Percentiles rank a stretch among this genome's conserved stretches.
phyloP scores from a whole-genome alignment of 2,113 vertebrate genomes.

The Pachypanchax playfairii region DNA sequence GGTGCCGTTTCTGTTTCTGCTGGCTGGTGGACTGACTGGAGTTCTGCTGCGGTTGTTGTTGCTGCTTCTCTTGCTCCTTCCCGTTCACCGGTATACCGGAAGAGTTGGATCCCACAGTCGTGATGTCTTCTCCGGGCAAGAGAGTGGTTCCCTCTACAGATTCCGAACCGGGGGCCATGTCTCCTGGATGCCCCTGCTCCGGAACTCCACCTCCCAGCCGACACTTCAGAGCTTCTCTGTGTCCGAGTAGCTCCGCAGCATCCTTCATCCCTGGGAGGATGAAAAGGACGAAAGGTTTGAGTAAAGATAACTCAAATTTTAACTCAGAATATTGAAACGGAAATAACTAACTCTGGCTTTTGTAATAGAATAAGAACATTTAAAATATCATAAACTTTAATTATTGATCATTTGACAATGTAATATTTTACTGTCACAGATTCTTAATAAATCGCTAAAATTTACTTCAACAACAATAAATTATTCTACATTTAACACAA shows the following conservation, averaged over 20 bases:
- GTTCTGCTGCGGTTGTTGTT: slow-evolving; percentile 82
- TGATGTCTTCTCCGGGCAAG: slow-evolving; percentile 94
- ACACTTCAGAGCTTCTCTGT: slow-evolving; percentile 96
- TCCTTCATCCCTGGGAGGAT: slow-evolving; percentile 95
- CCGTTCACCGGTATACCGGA: slow-evolving; percentile 88
- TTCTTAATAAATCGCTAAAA: slow-evolving; percentile 36
- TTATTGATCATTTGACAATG: background rate
- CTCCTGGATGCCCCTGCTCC: slow-evolving; percentile 93
- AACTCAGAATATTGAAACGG: slow-evolving; percentile 12
- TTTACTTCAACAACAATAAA: slow-evolving; percentile 32
- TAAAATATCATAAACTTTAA: background rate
- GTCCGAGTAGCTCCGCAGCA: slow-evolving; percentile 93
- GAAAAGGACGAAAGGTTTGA: slow-evolving; percentile 23
- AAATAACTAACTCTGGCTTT: background rate
- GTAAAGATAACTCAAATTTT: slow-evolving; percentile 4
- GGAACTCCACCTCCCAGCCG: slow-evolving; percentile 88
- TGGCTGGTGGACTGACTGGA: slow-evolving; percentile 80
- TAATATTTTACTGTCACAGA: slow-evolving; percentile 25
- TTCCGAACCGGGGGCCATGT: slow-evolving; percentile 90
- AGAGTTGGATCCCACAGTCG: slow-evolving; percentile 89
- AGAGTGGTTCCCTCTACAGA: slow-evolving; percentile 93
- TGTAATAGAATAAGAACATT: background rate
- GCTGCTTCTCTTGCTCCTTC: slow-evolving; percentile 95
- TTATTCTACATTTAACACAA: slow-evolving; percentile 47
- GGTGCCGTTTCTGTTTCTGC: slow-evolving; percentile 97